A percentile compares a stretch with the other conserved stretches of the same genome.
Evolutionary conservation across 2,888 invertebrate species (phyloP).

Genomic region (Ernsta delagoae): DNA sequence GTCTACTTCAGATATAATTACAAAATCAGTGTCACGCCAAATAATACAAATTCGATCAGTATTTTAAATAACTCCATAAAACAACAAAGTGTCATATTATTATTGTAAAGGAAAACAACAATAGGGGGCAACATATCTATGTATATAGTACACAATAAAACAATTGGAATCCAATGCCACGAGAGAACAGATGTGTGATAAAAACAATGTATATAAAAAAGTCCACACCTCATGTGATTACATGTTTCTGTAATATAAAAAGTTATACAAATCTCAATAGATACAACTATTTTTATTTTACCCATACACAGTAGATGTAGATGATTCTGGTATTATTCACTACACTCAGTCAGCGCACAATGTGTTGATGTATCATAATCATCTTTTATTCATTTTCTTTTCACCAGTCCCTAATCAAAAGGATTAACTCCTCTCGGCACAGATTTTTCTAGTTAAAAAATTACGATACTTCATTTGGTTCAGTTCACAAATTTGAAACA

Average conservation of each 20-base stretch:
- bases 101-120: slow-evolving; percentile 29
- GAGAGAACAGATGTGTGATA: slow-evolving; percentile 78
- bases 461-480: slow-evolving; percentile 78
- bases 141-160: slow-evolving; percentile 44
- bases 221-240: slow-evolving; percentile 78
- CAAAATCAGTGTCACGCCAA: slow-evolving; percentile 40
- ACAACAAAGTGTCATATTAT: slow-evolving; percentile 27
- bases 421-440: slow-evolving; percentile 83
- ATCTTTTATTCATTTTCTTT: slow-evolving; percentile 57
- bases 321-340: slow-evolving; percentile 62
- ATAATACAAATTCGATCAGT: slow-evolving; percentile 33
- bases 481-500: slow-evolving; percentile 84
- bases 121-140: slow-evolving; percentile 37
- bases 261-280: slow-evolving; percentile 70
- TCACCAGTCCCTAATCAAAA: slow-evolving; percentile 74
- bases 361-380: slow-evolving; percentile 58
- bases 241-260: slow-evolving; percentile 75
- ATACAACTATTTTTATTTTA: slow-evolving; percentile 55
- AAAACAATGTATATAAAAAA: slow-evolving; percentile 80
- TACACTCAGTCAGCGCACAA: slow-evolving; percentile 67
- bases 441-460: slow-evolving; percentile 83
- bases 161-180: slow-evolving; percentile 67
- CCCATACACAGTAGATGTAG: slow-evolving; percentile 59
- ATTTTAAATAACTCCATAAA: slow-evolving; percentile 11
- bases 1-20: slow-evolving; percentile 47